These are phyloP conservation scores for Amphipyra tragopoginis DNA, from an alignment of 2,888 invertebrate genomes.

Conservation along the genomic window DNA sequence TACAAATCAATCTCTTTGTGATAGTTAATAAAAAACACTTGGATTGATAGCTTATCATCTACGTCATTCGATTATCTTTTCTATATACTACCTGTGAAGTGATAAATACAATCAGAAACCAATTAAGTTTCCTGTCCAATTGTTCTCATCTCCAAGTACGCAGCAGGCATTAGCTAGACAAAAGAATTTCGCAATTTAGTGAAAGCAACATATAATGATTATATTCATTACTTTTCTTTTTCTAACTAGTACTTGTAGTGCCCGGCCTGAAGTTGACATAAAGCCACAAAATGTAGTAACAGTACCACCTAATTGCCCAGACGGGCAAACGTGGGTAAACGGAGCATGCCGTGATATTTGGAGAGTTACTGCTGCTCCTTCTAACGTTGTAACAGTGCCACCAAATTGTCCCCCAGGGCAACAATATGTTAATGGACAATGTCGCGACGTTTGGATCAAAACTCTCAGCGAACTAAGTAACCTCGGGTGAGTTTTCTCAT, in stretches of 20 bases:
- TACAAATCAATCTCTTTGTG: constrained; percentile 18
- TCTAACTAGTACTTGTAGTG: constrained; percentile 45
- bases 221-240: constrained; percentile 42
- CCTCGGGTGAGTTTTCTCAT: no score
- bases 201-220: constrained; percentile 39
- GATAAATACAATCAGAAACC: constrained; percentile 67
- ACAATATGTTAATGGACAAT: constrained; percentile 31
- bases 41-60: constrained; percentile 58
- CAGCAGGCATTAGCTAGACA: constrained; percentile 16
- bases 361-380: constrained; percentile 19
- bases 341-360: constrained; percentile 50
- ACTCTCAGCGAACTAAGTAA: no score
- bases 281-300: constrained; percentile 59
- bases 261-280: constrained; percentile 42
- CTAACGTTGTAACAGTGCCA: constrained; percentile 60
- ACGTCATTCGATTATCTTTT: constrained; percentile 55
- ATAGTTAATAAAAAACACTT: constrained; percentile 30
- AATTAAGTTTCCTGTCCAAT: constrained; percentile 61
- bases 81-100: constrained; percentile 49
- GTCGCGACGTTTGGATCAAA: constrained; percentile 58
- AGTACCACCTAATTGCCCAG: constrained; percentile 61
- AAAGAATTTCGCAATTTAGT: constrained; percentile 35
- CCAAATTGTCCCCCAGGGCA: constrained; percentile 34
- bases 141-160: constrained; percentile 44
- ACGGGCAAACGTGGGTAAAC: constrained; percentile 54